These are phyloP conservation scores for Melanocharis versteri DNA, from an alignment of 2,113 vertebrate genomes.

Conservation along the genomic window DNA sequence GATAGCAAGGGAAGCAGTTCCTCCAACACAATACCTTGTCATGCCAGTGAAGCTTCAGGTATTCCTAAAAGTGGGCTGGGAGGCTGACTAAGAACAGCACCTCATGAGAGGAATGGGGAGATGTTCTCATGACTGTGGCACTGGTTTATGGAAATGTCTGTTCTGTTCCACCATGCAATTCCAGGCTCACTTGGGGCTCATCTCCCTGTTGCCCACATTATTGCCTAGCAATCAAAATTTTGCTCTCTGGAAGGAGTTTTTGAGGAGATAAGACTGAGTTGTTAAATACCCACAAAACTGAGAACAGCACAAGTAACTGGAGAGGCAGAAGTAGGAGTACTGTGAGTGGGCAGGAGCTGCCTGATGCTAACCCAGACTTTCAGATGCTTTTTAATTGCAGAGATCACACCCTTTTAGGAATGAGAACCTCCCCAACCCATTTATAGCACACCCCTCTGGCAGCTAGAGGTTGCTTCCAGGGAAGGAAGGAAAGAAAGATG, in stretches of 20 bases:
- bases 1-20: background rate
- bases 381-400: background rate
- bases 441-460: background rate
- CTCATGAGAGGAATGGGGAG: background rate
- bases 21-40: background rate
- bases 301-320: background rate
- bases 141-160: background rate
- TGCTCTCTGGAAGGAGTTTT: background rate
- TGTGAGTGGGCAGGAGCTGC: background rate
- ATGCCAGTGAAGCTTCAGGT: background rate
- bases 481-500: background rate
- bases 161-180: background rate
- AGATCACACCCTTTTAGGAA: background rate
- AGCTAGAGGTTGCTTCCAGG: background rate
- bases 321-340: background rate
- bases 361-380: background rate
- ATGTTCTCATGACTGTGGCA: rapidly evolving
- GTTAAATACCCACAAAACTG: background rate
- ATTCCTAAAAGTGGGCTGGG: background rate
- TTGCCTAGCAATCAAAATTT: background rate
- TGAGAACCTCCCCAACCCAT: background rate
- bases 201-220: background rate
- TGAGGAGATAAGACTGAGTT: background rate
- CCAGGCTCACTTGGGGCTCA: background rate
- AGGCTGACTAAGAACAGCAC: background rate